Conservation (phyloP, 64 coral and sea anemone genomes). For the Actinia tenebrosa region DNA sequence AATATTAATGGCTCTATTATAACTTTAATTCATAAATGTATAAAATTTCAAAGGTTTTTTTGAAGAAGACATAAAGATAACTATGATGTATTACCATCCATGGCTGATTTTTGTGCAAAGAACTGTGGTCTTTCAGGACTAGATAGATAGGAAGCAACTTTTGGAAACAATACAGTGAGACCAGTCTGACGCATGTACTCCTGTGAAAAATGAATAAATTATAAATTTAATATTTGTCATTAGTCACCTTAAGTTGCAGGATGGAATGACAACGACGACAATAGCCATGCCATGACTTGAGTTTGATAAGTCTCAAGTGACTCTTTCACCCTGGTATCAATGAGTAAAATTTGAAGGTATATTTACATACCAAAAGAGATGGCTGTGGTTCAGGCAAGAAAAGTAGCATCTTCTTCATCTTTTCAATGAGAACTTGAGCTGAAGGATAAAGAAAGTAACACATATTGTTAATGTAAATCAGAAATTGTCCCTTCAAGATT, state of each 20-base stretch:
- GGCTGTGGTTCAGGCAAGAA: constrained; percentile 83
- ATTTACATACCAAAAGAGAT: constrained; percentile 49
- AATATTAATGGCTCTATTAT: too few species aligned
- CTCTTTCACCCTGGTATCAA: too few species aligned
- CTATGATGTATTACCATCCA: constrained; percentile 61
- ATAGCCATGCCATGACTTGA: too few species aligned
- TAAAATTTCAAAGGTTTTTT: too few species aligned
- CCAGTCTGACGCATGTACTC: constrained; percentile 82
- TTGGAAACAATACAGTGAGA: constrained; percentile 74
- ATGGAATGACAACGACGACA: too few species aligned
- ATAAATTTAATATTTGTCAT: too few species aligned
- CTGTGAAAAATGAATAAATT: constrained; percentile 3
- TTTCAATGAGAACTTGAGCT: constrained; percentile 88
- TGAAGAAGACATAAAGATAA: not conserved
- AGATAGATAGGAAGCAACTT: constrained; percentile 76
- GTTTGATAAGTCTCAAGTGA: too few species aligned
- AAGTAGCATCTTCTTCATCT: constrained; percentile 82
- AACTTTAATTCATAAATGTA: too few species aligned
- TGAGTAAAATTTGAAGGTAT: too few species aligned
- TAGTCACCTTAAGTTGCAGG: too few species aligned
- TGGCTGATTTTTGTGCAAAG: constrained; percentile 74
- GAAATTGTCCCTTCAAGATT: not conserved
- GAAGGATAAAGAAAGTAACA: not conserved
- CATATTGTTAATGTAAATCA: not conserved
- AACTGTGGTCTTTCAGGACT: constrained; percentile 86